These are phyloP conservation scores for Gallinago jamesoni DNA, from an alignment of 2,113 vertebrate genomes.

Conservation along the genomic window DNA sequence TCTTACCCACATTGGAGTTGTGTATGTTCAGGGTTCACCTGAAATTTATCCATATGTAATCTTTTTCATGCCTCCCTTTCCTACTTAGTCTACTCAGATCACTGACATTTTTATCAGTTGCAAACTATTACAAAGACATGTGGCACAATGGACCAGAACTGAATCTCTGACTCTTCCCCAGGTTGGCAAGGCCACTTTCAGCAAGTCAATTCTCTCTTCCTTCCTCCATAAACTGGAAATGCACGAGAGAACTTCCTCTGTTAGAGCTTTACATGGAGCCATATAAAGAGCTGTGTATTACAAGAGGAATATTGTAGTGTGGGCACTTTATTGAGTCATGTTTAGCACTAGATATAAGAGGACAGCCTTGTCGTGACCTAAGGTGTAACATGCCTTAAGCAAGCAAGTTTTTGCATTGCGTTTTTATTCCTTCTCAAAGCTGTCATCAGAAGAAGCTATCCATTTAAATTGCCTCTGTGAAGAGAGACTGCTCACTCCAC, in stretches of 20 bases:
- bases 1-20: not conserved
- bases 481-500: not conserved
- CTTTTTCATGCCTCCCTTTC: not conserved
- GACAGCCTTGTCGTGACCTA: not conserved
- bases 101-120: not conserved
- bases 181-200: not conserved
- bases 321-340: not conserved
- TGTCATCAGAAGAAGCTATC: not conserved
- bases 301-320: not conserved
- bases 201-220: not conserved
- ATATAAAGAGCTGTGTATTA: not conserved
- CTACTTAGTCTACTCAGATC: not conserved
- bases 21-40: not conserved
- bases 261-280: not conserved
- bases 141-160: not conserved
- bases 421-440: not conserved
- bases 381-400: not conserved
- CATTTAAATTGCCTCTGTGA: not conserved
- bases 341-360: not conserved
- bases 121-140: rapidly evolving
- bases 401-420: not conserved
- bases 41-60: not conserved
- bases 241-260: not conserved
- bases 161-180: not conserved
- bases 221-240: not conserved